phyloP scores from a whole-genome alignment of 1,140 invertebrate genomes.

The Pygmarrhopalites habei region DNA sequence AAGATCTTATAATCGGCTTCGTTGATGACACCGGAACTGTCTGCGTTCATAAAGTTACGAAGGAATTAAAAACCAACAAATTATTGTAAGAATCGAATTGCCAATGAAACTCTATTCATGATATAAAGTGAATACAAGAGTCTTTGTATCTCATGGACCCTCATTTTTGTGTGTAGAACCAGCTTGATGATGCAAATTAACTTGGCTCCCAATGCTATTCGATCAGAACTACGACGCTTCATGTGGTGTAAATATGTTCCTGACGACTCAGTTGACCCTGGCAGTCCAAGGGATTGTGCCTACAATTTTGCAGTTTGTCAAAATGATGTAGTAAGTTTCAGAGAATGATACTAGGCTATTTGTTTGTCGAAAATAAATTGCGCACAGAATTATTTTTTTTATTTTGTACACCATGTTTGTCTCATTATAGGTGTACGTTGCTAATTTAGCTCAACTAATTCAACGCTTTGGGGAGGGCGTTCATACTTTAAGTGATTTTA shows the following conservation, averaged over 20 bases:
- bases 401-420: no score
- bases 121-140: no score
- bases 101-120: no score
- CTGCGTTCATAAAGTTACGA: constrained; percentile 71
- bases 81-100: constrained; percentile 43
- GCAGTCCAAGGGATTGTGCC: constrained; percentile 57
- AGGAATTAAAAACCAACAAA: constrained; percentile 41
- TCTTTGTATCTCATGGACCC: no score
- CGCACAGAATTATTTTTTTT: no score
- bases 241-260: constrained; percentile 92
- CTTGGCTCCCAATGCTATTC: constrained; percentile 45
- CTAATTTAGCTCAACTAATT: constrained; percentile 53
- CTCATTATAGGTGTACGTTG: constrained; percentile 55
- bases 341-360: constrained; percentile 14
- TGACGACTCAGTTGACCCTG: constrained; percentile 41
- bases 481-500: constrained; percentile 47
- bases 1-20: constrained; percentile 69
- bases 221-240: constrained; percentile 52
- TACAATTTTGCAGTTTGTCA: constrained; percentile 73
- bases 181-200: constrained; percentile 44
- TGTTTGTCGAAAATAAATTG: no score
- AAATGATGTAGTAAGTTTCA: constrained; percentile 57
- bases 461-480: constrained; percentile 48
- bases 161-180: no score
- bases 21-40: constrained; percentile 76